Percentiles rank a stretch among this genome's conserved stretches.
phyloP scores from a whole-genome alignment of 2,888 invertebrate genomes.

The Lasioglossum marginatum region DNA sequence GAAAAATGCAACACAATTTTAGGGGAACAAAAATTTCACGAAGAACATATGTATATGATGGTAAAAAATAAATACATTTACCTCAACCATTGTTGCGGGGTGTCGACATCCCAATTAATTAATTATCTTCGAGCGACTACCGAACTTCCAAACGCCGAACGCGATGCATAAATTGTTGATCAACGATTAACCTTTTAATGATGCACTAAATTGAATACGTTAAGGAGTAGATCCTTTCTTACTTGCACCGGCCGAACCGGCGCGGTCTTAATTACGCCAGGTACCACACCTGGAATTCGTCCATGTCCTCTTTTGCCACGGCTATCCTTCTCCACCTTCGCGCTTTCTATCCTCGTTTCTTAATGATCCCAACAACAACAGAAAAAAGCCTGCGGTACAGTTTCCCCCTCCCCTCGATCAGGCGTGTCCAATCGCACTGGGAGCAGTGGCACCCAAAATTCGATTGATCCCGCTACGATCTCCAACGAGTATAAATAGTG shows the following conservation, averaged over 20 bases:
- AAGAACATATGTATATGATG: not conserved
- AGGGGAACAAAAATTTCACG: not conserved
- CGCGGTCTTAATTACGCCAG: conserved; percentile 56
- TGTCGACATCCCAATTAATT: not conserved
- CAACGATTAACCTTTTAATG: not conserved
- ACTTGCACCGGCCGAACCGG: conserved; percentile 20
- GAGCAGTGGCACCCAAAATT: conserved; percentile 66
- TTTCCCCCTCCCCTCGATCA: conserved; percentile 60
- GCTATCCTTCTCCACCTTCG: conserved; percentile 51
- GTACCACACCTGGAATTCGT: conserved; percentile 65
- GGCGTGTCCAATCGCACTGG: conserved; percentile 65
- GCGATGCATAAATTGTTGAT: not conserved
- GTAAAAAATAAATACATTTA: not conserved
- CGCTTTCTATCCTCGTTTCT: conserved; percentile 66
- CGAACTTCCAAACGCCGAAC: not conserved
- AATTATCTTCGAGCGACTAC: not conserved
- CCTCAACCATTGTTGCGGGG: not conserved
- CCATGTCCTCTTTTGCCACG: conserved; percentile 51
- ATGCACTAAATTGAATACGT: not conserved
- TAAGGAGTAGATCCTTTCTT: not conserved
- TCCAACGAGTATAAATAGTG: conserved; percentile 75
- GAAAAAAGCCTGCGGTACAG: conserved; percentile 58
- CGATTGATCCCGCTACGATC: conserved; percentile 60
- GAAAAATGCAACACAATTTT: not conserved
- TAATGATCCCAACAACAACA: conserved; percentile 52